These are phyloP conservation scores for Actinernus sp. DNA, from an alignment of 92 coral and sea anemone genomes.

Conservation along the genomic window DNA sequence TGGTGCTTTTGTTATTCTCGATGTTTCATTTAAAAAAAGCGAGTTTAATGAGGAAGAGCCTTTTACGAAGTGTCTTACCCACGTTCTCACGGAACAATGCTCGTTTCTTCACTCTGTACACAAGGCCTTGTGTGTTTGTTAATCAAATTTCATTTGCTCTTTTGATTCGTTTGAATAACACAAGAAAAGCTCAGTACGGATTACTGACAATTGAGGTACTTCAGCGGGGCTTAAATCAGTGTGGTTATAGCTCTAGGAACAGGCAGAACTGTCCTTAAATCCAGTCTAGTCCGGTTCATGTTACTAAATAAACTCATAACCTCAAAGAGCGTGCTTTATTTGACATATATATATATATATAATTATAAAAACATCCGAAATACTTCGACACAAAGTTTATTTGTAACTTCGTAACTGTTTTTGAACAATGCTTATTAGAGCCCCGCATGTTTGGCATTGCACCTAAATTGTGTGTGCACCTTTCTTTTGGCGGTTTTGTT, in stretches of 20 bases:
- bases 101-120: neutral
- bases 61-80: neutral
- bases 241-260: neutral
- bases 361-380: too few species aligned
- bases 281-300: too few species aligned
- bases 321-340: too few species aligned
- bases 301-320: too few species aligned
- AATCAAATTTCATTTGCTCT: neutral
- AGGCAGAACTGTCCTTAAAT: too few species aligned
- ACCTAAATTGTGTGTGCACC: too few species aligned
- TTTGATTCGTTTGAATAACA: neutral
- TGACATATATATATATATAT: too few species aligned
- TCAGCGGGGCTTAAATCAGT: neutral
- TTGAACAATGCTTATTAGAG: too few species aligned
- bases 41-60: neutral
- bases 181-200: neutral
- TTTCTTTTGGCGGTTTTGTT: too few species aligned
- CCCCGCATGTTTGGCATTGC: too few species aligned
- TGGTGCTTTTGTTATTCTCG: neutral
- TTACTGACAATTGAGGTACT: neutral
- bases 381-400: too few species aligned
- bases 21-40: neutral
- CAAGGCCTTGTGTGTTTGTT: neutral
- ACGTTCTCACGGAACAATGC: constrained; percentile 1
- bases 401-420: too few species aligned